Percentiles rank a stretch among this genome's conserved stretches.
phyloP scores from a whole-genome alignment of 2,888 invertebrate species.

The Phania funesta region DNA sequence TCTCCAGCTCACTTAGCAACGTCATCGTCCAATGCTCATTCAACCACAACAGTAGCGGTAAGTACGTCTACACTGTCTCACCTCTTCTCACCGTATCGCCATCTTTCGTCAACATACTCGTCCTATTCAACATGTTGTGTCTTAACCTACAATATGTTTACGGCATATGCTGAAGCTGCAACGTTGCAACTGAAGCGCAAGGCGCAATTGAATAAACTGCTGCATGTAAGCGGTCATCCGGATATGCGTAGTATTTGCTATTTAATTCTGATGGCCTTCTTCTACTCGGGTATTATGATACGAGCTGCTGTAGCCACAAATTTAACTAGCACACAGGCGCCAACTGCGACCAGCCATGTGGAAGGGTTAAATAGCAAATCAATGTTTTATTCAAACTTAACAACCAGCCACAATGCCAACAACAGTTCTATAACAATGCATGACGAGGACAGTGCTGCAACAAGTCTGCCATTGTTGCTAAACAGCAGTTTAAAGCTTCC shows the following conservation, averaged over 20 bases:
- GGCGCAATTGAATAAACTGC: constrained; percentile 60
- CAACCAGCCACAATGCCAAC: neutral
- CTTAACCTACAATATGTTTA: constrained; percentile 60
- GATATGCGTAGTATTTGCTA: constrained; percentile 71
- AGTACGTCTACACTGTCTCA: neutral
- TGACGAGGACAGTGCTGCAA: neutral
- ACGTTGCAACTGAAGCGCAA: constrained; percentile 66
- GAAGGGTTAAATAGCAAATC: constrained; percentile 30
- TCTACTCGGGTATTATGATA: constrained; percentile 77
- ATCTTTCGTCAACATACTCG: constrained; percentile 17
- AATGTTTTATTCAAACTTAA: constrained; percentile 37
- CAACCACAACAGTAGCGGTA: neutral
- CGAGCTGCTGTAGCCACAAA: constrained; percentile 73
- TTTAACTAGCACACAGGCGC: constrained; percentile 48
- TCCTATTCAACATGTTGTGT: constrained; percentile 51
- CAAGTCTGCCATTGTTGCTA: neutral
- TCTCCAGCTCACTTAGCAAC: neutral
- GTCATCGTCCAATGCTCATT: neutral
- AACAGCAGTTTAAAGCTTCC: constrained; percentile 44
- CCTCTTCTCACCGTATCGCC: constrained; percentile 7
- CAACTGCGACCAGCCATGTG: constrained; percentile 45
- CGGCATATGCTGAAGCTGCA: constrained; percentile 60
- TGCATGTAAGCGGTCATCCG: constrained; percentile 52
- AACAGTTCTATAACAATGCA: neutral
- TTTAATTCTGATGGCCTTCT: constrained; percentile 73